These are phyloP conservation scores for Ispidina picta DNA, from an alignment of 2,797 vertebrate genomes.

Conservation along the genomic window DNA sequence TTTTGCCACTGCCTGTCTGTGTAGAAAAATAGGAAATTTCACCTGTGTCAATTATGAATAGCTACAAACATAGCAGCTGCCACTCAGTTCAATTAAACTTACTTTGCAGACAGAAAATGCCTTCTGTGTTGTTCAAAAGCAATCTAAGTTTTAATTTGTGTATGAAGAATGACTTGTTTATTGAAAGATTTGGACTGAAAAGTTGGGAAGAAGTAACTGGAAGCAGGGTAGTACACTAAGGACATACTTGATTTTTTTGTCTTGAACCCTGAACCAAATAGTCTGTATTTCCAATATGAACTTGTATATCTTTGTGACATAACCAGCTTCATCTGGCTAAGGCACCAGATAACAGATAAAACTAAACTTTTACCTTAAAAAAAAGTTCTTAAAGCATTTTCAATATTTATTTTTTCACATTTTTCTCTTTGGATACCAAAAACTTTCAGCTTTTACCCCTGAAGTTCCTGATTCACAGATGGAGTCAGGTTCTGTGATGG, in stretches of 20 bases:
- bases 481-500: background rate
- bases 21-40: constrained; percentile 23
- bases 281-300: background rate
- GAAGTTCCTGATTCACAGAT: background rate
- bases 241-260: background rate
- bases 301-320: background rate
- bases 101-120: background rate
- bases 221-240: background rate
- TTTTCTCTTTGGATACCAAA: background rate
- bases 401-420: background rate
- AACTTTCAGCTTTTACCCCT: background rate
- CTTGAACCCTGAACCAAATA: background rate
- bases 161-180: background rate
- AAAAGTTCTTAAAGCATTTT: background rate
- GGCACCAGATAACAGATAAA: no score
- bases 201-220: background rate
- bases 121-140: background rate
- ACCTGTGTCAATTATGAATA: background rate
- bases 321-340: background rate
- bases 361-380: background rate
- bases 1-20: background rate
- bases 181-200: background rate
- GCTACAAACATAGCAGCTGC: background rate
- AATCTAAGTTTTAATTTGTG: background rate
- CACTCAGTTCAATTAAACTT: background rate